Percentiles rank a stretch among this genome's conserved stretches.
Evolutionary conservation across 2,888 invertebrate species (phyloP).

Genomic region (Drosophila percnosoma): DNA sequence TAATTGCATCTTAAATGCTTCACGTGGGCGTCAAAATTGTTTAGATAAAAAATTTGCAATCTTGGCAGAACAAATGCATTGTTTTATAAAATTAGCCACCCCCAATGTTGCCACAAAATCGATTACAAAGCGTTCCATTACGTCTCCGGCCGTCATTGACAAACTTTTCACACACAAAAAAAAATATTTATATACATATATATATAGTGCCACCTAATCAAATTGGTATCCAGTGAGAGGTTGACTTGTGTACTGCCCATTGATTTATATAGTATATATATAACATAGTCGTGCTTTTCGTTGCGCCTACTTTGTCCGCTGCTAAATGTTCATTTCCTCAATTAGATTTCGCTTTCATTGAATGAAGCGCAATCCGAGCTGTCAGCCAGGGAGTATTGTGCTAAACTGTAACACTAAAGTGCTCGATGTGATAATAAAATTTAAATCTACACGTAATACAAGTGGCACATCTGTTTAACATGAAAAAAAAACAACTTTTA

Average conservation of each 20-base stretch:
- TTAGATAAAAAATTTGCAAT: slow-evolving; percentile 30
- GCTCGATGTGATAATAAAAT: slow-evolving; percentile 52
- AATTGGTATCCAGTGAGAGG: slow-evolving; percentile 32
- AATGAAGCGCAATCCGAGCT: slow-evolving; percentile 24
- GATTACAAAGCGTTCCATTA: slow-evolving; percentile 38
- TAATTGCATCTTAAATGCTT: slow-evolving; percentile 45
- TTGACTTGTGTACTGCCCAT: slow-evolving; percentile 24
- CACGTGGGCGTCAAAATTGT: slow-evolving; percentile 48
- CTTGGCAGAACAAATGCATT: slow-evolving; percentile 35
- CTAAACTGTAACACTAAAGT: slow-evolving; percentile 23
- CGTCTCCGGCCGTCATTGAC: slow-evolving; percentile 39
- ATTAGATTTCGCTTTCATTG: slow-evolving; percentile 63
- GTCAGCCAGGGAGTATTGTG: slow-evolving; percentile 27
- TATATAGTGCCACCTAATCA: slow-evolving; percentile 42
- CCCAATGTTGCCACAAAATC: slow-evolving; percentile 11
- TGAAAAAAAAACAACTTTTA: not conserved
- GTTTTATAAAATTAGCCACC: slow-evolving; percentile 24
- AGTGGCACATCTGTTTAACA: slow-evolving; percentile 27
- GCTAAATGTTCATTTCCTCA: slow-evolving; percentile 76
- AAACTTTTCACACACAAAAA: slow-evolving; percentile 11
- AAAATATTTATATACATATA: not conserved
- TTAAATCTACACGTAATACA: slow-evolving; percentile 46
- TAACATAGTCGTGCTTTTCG: not conserved
- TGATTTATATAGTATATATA: not conserved
- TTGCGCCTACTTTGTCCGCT: slow-evolving; percentile 26